Evolutionary conservation across 2,888 invertebrate genomes (phyloP).

Genomic region (Cylloceria caligata): DNA sequence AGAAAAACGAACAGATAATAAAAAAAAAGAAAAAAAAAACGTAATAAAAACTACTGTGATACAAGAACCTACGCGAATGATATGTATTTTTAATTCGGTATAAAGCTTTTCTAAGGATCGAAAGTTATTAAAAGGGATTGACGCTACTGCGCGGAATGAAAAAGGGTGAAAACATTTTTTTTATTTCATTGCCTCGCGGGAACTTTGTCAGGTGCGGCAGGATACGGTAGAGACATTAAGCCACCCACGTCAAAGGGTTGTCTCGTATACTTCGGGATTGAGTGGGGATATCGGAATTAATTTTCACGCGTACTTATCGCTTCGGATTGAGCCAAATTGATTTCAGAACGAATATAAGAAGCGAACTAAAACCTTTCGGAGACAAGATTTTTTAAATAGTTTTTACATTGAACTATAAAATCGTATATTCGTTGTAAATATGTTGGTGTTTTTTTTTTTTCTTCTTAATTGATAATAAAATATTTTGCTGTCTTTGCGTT

Average conservation of each 20-base stretch:
- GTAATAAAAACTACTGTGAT: not conserved
- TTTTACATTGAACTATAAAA: not conserved
- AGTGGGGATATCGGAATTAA: conserved; percentile 6
- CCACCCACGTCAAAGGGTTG: conserved; percentile 22
- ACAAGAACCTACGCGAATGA: not conserved
- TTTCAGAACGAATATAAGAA: not conserved
- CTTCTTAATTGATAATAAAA: not conserved
- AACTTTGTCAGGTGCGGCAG: conserved; percentile 50
- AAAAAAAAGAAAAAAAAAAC: not conserved
- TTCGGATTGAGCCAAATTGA: not conserved
- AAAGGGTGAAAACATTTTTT: conserved; percentile 49
- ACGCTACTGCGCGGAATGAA: not conserved
- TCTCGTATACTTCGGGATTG: not conserved
- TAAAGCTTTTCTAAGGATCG: not conserved
- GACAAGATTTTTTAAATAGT: not conserved
- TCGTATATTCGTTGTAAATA: not conserved
- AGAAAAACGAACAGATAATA: conserved; percentile 3
- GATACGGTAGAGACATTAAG: not conserved
- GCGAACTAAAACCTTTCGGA: not conserved
- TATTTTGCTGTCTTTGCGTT: not conserved
- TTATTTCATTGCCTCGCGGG: conserved; percentile 24
- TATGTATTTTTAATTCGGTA: not conserved
- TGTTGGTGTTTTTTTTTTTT: not conserved
- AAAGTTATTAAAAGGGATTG: not conserved
- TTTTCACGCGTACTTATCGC: conserved; percentile 5